These are phyloP conservation scores for Hydrozoanthus tunicans DNA, from an alignment of 64 coral and sea anemone genomes.

Conservation along the genomic window DNA sequence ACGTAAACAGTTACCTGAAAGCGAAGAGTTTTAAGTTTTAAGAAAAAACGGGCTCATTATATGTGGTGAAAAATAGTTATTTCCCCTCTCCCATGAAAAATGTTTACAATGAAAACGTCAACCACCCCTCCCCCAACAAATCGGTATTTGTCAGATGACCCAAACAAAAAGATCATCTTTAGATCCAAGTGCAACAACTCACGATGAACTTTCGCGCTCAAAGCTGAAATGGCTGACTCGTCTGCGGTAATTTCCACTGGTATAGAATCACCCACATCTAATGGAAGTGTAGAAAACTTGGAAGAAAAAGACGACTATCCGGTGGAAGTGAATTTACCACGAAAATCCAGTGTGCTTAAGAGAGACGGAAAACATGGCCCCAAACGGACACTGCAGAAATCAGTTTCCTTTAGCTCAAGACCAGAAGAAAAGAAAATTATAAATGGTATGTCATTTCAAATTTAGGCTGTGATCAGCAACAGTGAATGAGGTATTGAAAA, in stretches of 20 bases:
- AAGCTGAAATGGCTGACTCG: conserved; percentile 53
- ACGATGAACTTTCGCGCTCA: conserved; percentile 55
- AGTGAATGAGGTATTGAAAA: background rate
- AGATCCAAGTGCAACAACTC: background rate
- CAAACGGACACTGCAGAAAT: conserved; percentile 57
- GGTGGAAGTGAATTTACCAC: background rate
- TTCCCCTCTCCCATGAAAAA: background rate
- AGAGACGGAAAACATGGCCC: conserved; percentile 58
- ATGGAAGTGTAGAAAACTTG: conserved; percentile 57
- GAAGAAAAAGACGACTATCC: conserved; percentile 52
- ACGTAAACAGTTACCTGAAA: too few relatives aligned
- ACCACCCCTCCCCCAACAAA: background rate
- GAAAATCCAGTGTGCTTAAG: conserved; percentile 54
- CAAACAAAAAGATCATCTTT: conserved; percentile 16
- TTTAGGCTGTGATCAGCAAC: background rate
- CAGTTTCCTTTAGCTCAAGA: conserved; percentile 70
- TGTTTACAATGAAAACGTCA: background rate
- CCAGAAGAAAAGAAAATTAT: conserved; percentile 69
- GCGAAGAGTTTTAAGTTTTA: background rate
- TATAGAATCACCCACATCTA: conserved; percentile 47
- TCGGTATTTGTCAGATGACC: conserved; percentile 26
- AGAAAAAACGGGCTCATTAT: background rate
- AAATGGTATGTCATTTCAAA: conserved; percentile 57
- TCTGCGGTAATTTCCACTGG: conserved; percentile 45
- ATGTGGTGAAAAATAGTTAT: background rate